phyloP scores from a whole-genome alignment of 2,797 vertebrate species.

The Ctenosaura bakeri region DNA sequence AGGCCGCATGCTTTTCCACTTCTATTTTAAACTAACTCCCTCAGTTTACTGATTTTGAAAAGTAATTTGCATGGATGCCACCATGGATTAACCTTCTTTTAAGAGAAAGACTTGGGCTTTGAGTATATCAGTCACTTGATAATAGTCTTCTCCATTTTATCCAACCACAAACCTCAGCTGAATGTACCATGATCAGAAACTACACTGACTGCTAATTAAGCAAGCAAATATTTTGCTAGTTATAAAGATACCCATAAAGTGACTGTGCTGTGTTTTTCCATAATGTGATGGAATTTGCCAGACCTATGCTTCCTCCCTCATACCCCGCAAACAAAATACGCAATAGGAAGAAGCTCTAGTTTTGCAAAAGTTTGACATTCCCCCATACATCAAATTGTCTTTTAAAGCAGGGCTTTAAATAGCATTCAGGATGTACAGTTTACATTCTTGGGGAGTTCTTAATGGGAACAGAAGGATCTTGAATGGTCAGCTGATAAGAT shows the following conservation, averaged over 20 bases:
- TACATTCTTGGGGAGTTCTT: conserved; percentile 35
- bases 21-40: background rate
- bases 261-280: background rate
- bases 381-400: background rate
- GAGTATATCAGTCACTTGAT: background rate
- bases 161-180: background rate
- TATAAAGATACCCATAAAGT: background rate
- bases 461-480: conserved; percentile 17
- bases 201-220: background rate
- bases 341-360: background rate
- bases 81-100: background rate
- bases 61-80: background rate
- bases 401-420: background rate
- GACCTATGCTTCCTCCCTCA: no score
- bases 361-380: background rate
- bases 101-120: background rate
- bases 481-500: conserved; percentile 64
- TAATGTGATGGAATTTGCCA: background rate
- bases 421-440: conserved; percentile 25
- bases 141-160: background rate
- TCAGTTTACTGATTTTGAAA: background rate
- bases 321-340: background rate
- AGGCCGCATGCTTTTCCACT: no score
- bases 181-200: background rate
- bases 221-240: background rate